phyloP scores from a whole-genome alignment of 2,888 invertebrate species.

The Eupithecia subfuscata region DNA sequence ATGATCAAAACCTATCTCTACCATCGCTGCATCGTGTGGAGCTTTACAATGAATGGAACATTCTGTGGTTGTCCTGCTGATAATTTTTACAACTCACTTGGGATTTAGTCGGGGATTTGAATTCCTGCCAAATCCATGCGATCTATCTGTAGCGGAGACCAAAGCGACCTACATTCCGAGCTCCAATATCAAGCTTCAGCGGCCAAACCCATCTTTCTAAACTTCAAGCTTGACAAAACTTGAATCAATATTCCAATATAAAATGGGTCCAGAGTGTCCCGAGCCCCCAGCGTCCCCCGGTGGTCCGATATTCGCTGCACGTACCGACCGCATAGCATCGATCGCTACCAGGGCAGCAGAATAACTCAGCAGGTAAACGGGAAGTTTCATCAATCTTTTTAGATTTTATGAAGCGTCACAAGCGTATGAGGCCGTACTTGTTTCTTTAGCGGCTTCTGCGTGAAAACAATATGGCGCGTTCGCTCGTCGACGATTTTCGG shows the following conservation, averaged over 20 bases:
- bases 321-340: slow-evolving; percentile 42
- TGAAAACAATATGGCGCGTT: neutral
- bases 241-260: slow-evolving; percentile 34
- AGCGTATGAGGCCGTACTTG: neutral
- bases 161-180: slow-evolving; percentile 5
- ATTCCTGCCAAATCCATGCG: neutral
- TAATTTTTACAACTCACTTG: neutral
- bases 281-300: neutral
- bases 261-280: slow-evolving; percentile 24
- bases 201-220: slow-evolving; percentile 30
- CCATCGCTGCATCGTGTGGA: neutral
- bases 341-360: slow-evolving; percentile 34
- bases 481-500: neutral
- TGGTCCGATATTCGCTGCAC: slow-evolving; percentile 37
- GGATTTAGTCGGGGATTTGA: neutral
- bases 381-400: slow-evolving; percentile 14
- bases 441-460: neutral
- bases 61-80: neutral
- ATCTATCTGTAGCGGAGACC: neutral
- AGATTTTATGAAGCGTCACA: slow-evolving; percentile 1
- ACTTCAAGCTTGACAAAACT: slow-evolving; percentile 32
- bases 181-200: slow-evolving; percentile 27
- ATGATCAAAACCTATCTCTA: neutral
- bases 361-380: slow-evolving; percentile 29
- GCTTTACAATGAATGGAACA: neutral